Evolutionary conservation across 2,888 invertebrate species (phyloP), one percentile per base, ranked within the genome.

Genomic region (Pinctada fucata): DNA sequence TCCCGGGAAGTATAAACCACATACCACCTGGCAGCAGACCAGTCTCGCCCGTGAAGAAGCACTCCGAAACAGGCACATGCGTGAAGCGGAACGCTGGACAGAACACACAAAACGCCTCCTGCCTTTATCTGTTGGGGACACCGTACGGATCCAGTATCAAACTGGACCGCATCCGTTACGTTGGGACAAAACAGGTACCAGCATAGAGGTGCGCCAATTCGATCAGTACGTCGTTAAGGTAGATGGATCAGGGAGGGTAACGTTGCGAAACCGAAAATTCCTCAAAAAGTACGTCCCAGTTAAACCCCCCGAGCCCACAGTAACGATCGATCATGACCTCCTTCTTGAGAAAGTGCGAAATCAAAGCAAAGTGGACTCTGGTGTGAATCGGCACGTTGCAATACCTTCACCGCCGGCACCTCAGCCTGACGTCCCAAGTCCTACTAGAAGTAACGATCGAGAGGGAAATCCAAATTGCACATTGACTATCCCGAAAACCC

Each of bases 131-230:
- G 79, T 84, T 49, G 86, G 86, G 13, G 85, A 86, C 50, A 69
- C 65, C 58, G 85, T 84, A 0, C 70, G 79, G 2, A 79, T 85
- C 2, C 83, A 85, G 66, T 86, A 86, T 67, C 85, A 87, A 75
- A 78, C 74, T 8, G 86, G 84, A 10, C 81, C 77, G 1, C 77
- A 85, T 69, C 86, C 86, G 3, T 75, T 58, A 0, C 82, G 84
- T 73, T 84, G 83, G 85, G 84, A 84, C 80, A 85, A 83, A 78
- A 84, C 83, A 6, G 83, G 82, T 6, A 50, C 48, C 8, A 75
- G 82, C 16, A 69, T 84, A 3, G 82, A 85, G 58, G 68, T 75
- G 10, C 75, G 78, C 8, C 78, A 78, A 67, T 76, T 75, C 63
- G 76, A 80, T 65, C 76, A 81, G 68, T 80, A 81, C 31, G 50